These are phyloP conservation scores for Scaptomyza graminum DNA, from an alignment of 1,140 invertebrate genomes.

Conservation along the genomic window DNA sequence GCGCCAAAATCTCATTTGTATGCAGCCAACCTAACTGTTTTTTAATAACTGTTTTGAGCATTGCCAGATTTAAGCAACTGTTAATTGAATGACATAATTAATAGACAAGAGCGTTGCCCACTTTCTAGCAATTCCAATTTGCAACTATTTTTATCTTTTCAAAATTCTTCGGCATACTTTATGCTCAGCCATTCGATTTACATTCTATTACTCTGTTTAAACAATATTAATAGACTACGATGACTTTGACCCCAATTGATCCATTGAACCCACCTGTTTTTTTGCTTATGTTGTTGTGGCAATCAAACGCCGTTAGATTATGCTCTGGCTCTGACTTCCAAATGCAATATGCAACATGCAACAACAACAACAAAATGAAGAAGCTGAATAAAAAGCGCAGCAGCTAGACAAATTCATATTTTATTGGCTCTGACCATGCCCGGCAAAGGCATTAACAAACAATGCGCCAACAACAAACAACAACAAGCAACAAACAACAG, in stretches of 20 bases:
- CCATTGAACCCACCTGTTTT: conserved; percentile 67
- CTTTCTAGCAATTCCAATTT: no score
- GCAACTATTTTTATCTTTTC: no score
- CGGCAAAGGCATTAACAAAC: conserved; percentile 70
- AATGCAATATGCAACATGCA: conserved; percentile 34
- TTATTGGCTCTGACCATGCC: conserved; percentile 71
- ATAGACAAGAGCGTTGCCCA: no score
- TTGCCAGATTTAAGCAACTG: no score
- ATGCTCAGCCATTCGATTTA: neutral
- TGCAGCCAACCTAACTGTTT: neutral
- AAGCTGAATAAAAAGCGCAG: conserved; percentile 1
- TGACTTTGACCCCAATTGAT: conserved; percentile 54
- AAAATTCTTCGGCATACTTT: neutral
- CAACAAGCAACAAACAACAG: conserved; percentile 34
- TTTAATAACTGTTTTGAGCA: neutral
- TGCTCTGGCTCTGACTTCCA: conserved; percentile 46
- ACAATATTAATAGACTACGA: conserved; percentile 20
- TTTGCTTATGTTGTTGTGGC: conserved; percentile 11
- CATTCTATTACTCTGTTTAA: conserved; percentile 1
- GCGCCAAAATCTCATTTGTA: neutral
- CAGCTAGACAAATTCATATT: conserved; percentile 75
- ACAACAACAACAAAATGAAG: conserved; percentile 2
- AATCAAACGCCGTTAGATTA: conserved; percentile 67
- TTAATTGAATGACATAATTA: no score
- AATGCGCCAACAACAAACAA: conserved; percentile 53